A percentile compares a stretch with the other conserved stretches of the same genome.
These are phyloP conservation scores for Araneus ventricosus DNA, from an alignment of 1,140 invertebrate genomes.

Conservation along the genomic window DNA sequence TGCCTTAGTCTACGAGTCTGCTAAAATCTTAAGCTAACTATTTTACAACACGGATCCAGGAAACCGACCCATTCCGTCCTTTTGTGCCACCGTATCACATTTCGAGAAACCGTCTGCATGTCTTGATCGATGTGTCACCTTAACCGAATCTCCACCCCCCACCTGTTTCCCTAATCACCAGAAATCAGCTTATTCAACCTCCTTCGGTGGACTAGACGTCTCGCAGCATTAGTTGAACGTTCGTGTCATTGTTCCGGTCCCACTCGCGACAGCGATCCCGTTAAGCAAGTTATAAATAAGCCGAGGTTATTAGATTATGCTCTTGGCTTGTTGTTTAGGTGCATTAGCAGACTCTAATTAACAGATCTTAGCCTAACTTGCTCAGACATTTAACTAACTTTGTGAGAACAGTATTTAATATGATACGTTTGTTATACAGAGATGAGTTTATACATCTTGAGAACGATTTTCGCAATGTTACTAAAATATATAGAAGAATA, in stretches of 20 bases:
- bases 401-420: no score
- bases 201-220: neutral
- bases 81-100: neutral
- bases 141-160: neutral
- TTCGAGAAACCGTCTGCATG: neutral
- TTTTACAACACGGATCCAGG: neutral
- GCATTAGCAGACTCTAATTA: no score
- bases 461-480: no score
- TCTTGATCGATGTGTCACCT: neutral
- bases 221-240: neutral
- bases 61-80: neutral
- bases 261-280: neutral
- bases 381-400: no score
- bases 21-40: neutral
- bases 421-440: no score
- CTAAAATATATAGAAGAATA: no score
- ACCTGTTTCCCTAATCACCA: neutral
- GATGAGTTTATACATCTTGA: no score
- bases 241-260: neutral
- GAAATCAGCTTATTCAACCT: neutral
- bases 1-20: no score
- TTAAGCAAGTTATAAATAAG: neutral
- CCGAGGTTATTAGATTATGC: neutral
- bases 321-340: no score
- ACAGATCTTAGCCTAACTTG: no score